Conservation (phyloP, 1,140 invertebrate species). For the Thaumatotibia leucotreta region DNA sequence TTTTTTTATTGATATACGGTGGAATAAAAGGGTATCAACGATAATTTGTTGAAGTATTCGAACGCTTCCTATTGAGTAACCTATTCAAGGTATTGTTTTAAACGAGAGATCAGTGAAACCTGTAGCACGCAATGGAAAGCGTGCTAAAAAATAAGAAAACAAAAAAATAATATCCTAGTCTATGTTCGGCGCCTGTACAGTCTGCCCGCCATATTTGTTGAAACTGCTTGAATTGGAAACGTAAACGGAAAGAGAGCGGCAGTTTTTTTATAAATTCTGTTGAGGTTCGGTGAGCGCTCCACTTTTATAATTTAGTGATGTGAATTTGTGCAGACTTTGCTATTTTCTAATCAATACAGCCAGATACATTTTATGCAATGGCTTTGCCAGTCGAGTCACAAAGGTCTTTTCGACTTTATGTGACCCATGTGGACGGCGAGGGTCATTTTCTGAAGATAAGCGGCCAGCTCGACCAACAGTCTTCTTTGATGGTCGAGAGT, state of each 20-base stretch:
- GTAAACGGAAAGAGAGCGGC: constrained; percentile 68
- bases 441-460: constrained; percentile 82
- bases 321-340: constrained; percentile 26
- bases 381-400: constrained; percentile 44
- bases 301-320: constrained; percentile 39
- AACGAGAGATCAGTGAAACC: not conserved
- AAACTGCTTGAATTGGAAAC: no score
- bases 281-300: constrained; percentile 30
- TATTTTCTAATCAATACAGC: constrained; percentile 10
- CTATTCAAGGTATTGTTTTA: not conserved
- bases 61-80: not conserved
- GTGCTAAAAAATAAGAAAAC: not conserved
- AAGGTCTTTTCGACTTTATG: constrained; percentile 66
- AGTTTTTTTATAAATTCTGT: constrained; percentile 39
- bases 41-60: no score
- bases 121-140: not conserved
- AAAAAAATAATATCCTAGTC: not conserved
- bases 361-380: constrained; percentile 34
- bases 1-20: no score
- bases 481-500: constrained; percentile 76
- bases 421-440: constrained; percentile 82
- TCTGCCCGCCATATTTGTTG: constrained; percentile 56
- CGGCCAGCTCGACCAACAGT: constrained; percentile 79
- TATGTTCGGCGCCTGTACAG: not conserved
- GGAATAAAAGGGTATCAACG: no score